Evolutionary conservation across 2,113 vertebrate species (phyloP).

Genomic region (Hippocampus barbouri): DNA sequence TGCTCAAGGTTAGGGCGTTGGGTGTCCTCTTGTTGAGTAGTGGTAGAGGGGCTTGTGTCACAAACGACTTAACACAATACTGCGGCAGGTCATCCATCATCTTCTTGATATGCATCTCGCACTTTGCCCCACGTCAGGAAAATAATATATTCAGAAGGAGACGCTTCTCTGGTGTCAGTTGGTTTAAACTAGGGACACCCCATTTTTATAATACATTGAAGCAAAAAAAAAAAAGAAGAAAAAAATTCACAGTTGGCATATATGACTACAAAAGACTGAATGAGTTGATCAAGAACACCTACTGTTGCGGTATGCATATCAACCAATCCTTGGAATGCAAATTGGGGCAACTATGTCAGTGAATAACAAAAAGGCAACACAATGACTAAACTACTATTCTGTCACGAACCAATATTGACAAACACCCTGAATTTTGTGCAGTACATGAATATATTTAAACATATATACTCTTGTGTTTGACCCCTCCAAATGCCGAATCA

Average conservation of each 20-base stretch:
- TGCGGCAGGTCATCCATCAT: constrained; percentile 48
- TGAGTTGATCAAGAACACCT: neutral
- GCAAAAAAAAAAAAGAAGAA: neutral
- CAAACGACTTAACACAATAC: constrained; percentile 32
- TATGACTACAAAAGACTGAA: constrained; percentile 3
- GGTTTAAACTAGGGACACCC: constrained; percentile 4
- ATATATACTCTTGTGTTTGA: neutral
- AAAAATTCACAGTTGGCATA: neutral
- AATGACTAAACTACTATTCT: neutral
- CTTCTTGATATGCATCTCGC: constrained; percentile 12
- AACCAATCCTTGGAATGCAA: neutral
- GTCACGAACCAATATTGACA: neutral
- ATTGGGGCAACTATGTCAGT: neutral
- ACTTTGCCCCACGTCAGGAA: constrained; percentile 5
- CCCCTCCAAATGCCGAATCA: neutral
- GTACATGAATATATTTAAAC: neutral
- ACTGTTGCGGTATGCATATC: no score
- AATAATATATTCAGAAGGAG: constrained; percentile 27
- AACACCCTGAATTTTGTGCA: neutral
- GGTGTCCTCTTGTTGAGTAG: neutral
- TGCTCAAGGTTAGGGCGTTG: constrained; percentile 23
- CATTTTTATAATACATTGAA: constrained; percentile 10
- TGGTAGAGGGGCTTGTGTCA: neutral
- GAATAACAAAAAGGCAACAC: neutral
- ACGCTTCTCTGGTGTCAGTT: neutral